phyloP scores from a whole-genome alignment of 2,888 invertebrate species.

The Ischnura elegans region DNA sequence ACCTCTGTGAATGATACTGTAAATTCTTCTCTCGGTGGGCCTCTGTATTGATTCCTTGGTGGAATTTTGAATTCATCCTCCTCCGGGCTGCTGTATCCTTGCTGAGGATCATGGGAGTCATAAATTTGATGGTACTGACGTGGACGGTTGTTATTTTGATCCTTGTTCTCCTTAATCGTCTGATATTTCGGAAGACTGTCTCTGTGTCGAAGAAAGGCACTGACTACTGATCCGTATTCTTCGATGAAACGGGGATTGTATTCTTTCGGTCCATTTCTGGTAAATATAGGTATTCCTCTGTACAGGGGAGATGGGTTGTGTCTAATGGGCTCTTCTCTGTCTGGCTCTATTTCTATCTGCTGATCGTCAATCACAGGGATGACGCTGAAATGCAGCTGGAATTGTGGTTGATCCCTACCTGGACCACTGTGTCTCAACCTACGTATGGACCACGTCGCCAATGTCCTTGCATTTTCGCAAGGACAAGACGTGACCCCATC shows the following conservation, averaged over 20 bases:
- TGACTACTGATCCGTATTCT: constrained; percentile 33
- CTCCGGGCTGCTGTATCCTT: not conserved
- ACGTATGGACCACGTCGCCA: constrained; percentile 85
- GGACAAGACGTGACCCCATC: not conserved
- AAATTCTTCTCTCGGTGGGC: constrained; percentile 35
- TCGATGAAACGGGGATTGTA: constrained; percentile 43
- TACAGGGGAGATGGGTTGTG: constrained; percentile 17
- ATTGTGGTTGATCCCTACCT: constrained; percentile 64
- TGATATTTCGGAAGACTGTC: constrained; percentile 30
- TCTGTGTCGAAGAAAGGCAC: constrained; percentile 38
- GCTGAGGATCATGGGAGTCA: not conserved
- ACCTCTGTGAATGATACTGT: not conserved
- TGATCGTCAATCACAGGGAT: constrained; percentile 15
- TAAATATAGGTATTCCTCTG: constrained; percentile 48
- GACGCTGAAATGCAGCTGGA: constrained; percentile 51
- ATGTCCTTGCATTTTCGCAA: constrained; percentile 24
- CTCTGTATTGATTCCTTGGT: not conserved
- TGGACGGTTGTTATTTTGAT: not conserved
- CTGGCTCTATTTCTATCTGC: constrained; percentile 3
- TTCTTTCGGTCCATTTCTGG: constrained; percentile 1
- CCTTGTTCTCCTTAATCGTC: constrained; percentile 34
- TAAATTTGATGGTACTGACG: not conserved
- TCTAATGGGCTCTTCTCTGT: not conserved
- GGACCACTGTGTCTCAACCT: constrained; percentile 83
- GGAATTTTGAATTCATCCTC: not conserved